Conservation (phyloP, 2,888 invertebrate genomes). For the Xanthia togata region DNA sequence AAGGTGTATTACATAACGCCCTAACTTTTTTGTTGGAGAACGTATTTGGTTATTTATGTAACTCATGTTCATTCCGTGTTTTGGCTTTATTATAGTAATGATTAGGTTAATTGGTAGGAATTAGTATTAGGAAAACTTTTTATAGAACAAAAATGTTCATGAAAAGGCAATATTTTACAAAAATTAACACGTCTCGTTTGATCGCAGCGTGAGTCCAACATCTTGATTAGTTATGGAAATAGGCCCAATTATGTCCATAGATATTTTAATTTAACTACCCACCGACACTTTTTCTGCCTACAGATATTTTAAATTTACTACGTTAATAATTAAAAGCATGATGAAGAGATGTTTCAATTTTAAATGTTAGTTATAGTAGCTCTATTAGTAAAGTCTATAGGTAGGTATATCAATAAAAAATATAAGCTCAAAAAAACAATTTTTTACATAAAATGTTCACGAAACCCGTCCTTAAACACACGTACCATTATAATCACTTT, state of each 20-base stretch:
- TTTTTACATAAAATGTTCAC: not conserved
- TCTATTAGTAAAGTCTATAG: not conserved
- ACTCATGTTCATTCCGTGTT: not conserved
- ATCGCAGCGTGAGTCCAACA: constrained; percentile 64
- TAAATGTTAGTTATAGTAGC: not conserved
- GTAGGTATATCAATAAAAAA: not conserved
- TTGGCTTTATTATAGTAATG: constrained; percentile 15
- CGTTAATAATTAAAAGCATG: constrained; percentile 15
- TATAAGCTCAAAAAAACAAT: not conserved
- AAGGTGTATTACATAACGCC: constrained; percentile 24
- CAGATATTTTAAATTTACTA: constrained; percentile 37
- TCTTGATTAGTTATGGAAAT: constrained; percentile 67
- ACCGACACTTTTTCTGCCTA: constrained; percentile 38
- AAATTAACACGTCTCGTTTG: constrained; percentile 61
- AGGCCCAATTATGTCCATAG: constrained; percentile 37
- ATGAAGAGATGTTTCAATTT: not conserved
- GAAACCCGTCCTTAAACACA: not conserved
- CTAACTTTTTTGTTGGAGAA: not conserved
- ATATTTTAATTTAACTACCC: constrained; percentile 53
- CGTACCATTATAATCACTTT: not conserved
- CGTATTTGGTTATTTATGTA: not conserved
- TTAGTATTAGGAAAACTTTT: constrained; percentile 22
- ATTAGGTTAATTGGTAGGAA: constrained; percentile 32
- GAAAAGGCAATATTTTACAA: constrained; percentile 43
- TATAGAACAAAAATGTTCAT: constrained; percentile 52